phyloP scores from a whole-genome alignment of 37 sponge, comb jelly and placozoan species.

The Agelas oroides region DNA sequence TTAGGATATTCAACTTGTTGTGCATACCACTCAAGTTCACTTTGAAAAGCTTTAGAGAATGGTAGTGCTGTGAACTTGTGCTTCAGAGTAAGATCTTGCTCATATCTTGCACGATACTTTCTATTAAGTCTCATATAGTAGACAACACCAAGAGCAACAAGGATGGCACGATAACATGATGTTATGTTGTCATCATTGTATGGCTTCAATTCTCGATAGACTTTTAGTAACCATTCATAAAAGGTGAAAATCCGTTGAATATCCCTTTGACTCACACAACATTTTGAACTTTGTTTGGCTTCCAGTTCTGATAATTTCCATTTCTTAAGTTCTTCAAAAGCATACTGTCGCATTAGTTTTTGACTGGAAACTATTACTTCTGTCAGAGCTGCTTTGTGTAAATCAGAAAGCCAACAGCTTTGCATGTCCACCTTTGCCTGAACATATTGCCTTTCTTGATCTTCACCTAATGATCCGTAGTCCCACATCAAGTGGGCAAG shows the following conservation, averaged over 20 bases:
- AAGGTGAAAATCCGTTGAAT: slow-evolving; percentile 69
- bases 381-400: slow-evolving; percentile 14
- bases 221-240: slow-evolving; percentile 31
- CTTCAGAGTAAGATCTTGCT: not conserved
- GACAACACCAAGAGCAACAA: slow-evolving; percentile 79
- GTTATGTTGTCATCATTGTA: not conserved
- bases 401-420: not conserved
- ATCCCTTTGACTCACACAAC: slow-evolving; percentile 85
- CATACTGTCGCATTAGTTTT: slow-evolving; percentile 63
- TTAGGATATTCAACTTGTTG: slow-evolving; percentile 55
- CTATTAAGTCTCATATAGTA: slow-evolving; percentile 85
- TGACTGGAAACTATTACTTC: slow-evolving; percentile 60
- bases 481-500: slow-evolving; percentile 68
- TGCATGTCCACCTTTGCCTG: slow-evolving; percentile 50
- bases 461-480: slow-evolving; percentile 71
- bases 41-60: slow-evolving; percentile 35
- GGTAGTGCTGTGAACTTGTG: not conserved
- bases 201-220: slow-evolving; percentile 22
- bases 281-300: slow-evolving; percentile 42
- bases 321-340: slow-evolving; percentile 48
- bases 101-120: slow-evolving; percentile 39
- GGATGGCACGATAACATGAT: slow-evolving; percentile 44
- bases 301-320: not conserved
- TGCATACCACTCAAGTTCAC: slow-evolving; percentile 65
- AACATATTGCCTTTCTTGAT: slow-evolving; percentile 77